These are phyloP conservation scores for Oophaga sylvatica DNA, from an alignment of 2,797 vertebrate species.

Conservation along the genomic window DNA sequence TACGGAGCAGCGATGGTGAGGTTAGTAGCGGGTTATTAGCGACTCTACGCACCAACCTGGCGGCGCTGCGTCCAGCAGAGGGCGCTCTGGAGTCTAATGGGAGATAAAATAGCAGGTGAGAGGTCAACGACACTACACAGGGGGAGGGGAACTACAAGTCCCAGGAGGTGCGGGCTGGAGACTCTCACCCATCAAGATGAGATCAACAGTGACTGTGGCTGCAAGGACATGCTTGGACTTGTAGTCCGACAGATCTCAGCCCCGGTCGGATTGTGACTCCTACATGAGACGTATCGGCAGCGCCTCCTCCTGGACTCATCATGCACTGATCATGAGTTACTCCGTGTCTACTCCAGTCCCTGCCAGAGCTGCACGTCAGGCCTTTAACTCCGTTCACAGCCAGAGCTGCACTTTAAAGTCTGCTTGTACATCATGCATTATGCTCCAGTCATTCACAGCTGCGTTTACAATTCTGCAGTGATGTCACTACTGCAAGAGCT, in stretches of 20 bases:
- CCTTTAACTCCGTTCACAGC: not conserved
- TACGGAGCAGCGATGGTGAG: slow-evolving; percentile 18
- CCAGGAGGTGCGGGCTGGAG: not conserved
- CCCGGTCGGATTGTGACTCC: not conserved
- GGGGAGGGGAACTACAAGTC: not conserved
- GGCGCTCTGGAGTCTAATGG: slow-evolving; percentile 53
- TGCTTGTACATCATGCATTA: not conserved
- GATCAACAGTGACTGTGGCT: not conserved
- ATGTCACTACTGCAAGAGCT: too few species aligned
- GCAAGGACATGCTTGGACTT: not conserved
- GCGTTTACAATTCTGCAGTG: not conserved
- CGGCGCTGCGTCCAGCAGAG: slow-evolving; percentile 48
- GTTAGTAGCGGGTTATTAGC: slow-evolving; percentile 40
- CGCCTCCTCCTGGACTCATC: too few species aligned
- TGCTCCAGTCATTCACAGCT: not conserved
- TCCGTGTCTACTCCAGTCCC: not conserved
- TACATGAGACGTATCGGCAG: too few species aligned
- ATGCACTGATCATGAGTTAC: not conserved
- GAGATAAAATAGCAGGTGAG: slow-evolving; percentile 50
- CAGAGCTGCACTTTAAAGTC: not conserved
- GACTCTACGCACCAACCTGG: slow-evolving; percentile 52
- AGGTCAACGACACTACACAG: not conserved
- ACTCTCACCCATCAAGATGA: not conserved
- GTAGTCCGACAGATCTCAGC: not conserved
- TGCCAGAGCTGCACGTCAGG: not conserved